Base-by-base conservation (phyloP, 1,140 invertebrate genomes). In the Calliphora vicina region DNA sequence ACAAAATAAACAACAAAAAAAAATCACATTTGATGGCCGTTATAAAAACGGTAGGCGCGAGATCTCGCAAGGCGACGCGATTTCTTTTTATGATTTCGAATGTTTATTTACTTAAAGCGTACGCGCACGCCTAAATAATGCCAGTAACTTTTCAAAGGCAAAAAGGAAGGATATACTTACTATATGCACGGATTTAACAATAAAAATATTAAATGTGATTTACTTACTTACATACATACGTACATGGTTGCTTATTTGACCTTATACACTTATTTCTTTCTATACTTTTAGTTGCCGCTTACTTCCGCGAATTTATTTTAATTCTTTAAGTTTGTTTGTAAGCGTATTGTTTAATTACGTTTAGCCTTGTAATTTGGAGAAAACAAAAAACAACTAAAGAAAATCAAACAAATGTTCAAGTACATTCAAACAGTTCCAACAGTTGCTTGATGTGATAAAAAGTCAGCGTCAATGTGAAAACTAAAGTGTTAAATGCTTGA, bases 11-110 rank as follows among this genome's bases (percentile, higher is more conserved):
- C 29, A 35, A 35, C 29, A 35, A 35, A 35, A 35, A 35, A 20
- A n/a, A 23, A 78, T 43, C 35, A 43, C 35, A 78, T 42, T 78
- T 8, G 35, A 23, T 78, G 35, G 20, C 17, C n/a, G 73, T 25
- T 45, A 78, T 78, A 78, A 78, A 78, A 78, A 78, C 74, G 74
- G 74, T 78, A 78, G 74, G 74, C 74, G 74, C 74, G 35, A 78
- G 35, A 78, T 78, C 20, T 78, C 26, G 42, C 74, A 78, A 23
- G n/a, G 74, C 74, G 74, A 78, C 74, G 74, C 35, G 74, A 78
- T 78, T 78, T 35, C 20, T 45, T 78, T 78, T 78, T 78, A 78
- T 78, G 74, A 78, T 78, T 78, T 25, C 23, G 13, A 20, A 45
- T 78, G 42, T 78, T 78, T 78, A 78, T 78, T 78, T 78, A 78